Base-by-base conservation (phyloP, 1,140 invertebrate species). In the Drosophila punjabiensis region DNA sequence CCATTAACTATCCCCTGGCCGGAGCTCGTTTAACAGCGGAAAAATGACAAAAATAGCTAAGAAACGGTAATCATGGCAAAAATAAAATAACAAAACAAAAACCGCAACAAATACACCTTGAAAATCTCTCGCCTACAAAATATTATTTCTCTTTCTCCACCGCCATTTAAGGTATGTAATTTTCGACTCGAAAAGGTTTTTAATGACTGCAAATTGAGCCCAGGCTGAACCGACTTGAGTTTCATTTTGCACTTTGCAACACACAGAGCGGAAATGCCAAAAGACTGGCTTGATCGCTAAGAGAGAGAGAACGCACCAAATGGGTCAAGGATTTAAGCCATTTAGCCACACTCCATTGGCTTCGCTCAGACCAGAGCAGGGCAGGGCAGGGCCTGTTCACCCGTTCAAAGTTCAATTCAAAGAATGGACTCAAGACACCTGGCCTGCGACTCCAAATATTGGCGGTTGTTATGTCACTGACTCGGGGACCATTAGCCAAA, bases 301-400 rank as follows among this genome's bases (percentile, higher is more conserved):
- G 43, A 30, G 55, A 61, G 67, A 84, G 55, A 61, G 67, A 84
- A 77, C 65, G 48, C 55, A 69, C 50, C 75, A 89, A 82, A 86
- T 86, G 85, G 81, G 77, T 81, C 84, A 87, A 89, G 82, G 82
- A 87, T 86, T 82, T 78, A 75, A 79, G 73, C 85, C 69, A 78
- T 88, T 88, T 84, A 75, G 76, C 64, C 77, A 87, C 83, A 87
- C 83, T 88, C 63, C 75, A 87, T 88, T 87, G 83, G 56, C 71
- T 83, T 35, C 50, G 55, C 10, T 43, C n/a, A 0, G 45, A 0
- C 11, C 75, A 59, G 78, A 73, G 82, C 56, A 78, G 78, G 65
- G 78, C 74, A 53, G 30, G 50, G 30, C 50, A 48, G 52, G 52
- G 52, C 30, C 7, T 4, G n/a, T 9, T 28, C 55, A 32, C 50